phyloP scores from a whole-genome alignment of 2,113 vertebrate genomes.

The Bagarius yarrelli region DNA sequence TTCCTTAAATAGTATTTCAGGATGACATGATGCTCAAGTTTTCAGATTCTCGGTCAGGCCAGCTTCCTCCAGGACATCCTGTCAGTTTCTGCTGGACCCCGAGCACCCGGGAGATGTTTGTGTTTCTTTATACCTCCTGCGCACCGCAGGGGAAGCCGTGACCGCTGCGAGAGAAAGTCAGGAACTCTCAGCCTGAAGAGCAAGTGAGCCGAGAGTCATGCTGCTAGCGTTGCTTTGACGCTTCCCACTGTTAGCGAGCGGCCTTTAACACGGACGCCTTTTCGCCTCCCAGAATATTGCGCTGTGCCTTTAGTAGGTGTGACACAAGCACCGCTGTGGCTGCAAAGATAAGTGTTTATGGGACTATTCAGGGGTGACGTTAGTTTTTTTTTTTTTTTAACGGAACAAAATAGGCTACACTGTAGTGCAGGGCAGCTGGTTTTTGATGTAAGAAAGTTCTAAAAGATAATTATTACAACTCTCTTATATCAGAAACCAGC shows the following conservation, averaged over 20 bases:
- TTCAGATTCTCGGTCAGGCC: background rate
- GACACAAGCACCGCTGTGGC: background rate
- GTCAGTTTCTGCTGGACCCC: background rate
- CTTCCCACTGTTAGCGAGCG: conserved; percentile 8
- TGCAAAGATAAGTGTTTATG: conserved; percentile 17
- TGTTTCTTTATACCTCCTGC: conserved; percentile 12
- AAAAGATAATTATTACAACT: too few relatives aligned
- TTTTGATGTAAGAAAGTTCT: background rate
- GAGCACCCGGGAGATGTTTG: conserved; percentile 36
- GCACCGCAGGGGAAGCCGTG: conserved; percentile 6
- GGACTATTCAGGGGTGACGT: background rate
- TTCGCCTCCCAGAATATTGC: background rate
- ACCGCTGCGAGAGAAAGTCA: conserved; percentile 22
- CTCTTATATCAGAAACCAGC: too few relatives aligned
- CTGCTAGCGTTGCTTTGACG: conserved; percentile 31
- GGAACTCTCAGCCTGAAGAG: conserved; percentile 23
- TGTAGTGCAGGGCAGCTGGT: background rate
- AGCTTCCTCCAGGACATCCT: background rate
- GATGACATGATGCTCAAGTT: background rate
- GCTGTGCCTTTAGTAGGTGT: conserved; percentile 15
- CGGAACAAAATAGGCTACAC: background rate
- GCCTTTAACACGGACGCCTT: conserved; percentile 18
- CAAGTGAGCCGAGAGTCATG: conserved; percentile 37
- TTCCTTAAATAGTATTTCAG: background rate
- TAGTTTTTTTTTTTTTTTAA: background rate